phyloP scores from a whole-genome alignment of 2,797 vertebrate species.

The Cyclopterus lumpus region DNA sequence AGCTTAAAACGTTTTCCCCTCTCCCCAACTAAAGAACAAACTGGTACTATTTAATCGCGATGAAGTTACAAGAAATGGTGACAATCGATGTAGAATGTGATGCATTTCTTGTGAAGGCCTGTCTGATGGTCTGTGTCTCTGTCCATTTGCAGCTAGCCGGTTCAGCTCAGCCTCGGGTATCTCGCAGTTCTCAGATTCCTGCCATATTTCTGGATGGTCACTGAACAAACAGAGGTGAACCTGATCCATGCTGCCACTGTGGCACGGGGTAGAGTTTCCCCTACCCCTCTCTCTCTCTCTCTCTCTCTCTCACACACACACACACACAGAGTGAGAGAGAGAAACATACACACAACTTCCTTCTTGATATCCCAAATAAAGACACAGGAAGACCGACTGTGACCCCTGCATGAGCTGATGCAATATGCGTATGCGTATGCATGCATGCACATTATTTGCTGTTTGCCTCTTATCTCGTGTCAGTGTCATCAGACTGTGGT shows the following conservation, averaged over 20 bases:
- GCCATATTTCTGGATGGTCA: conserved; percentile 55
- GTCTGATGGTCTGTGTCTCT: not conserved
- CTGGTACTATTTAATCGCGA: not conserved
- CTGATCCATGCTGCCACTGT: conserved; percentile 52
- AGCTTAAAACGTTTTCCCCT: not conserved
- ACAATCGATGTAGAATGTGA: not conserved
- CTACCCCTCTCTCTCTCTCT: not conserved
- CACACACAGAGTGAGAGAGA: not conserved
- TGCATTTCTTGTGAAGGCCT: not conserved
- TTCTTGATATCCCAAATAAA: conserved; percentile 31
- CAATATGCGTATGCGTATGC: not conserved
- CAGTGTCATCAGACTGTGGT: conserved; percentile 16
- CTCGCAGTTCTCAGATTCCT: conserved; percentile 52
- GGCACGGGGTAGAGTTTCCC: conserved; percentile 45
- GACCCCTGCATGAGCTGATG: conserved; percentile 10
- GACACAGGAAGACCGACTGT: not conserved
- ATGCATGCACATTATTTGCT: not conserved
- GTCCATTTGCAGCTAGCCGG: not conserved
- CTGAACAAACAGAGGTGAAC: conserved; percentile 60
- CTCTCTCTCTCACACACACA: not conserved
- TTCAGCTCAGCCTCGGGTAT: conserved; percentile 16
- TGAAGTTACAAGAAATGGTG: not conserved
- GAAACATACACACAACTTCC: conserved; percentile 19
- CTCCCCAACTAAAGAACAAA: not conserved
- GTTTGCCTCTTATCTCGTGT: not conserved